Base-by-base conservation (phyloP, 2,113 vertebrate genomes). In the Saccopteryx bilineata region DNA sequence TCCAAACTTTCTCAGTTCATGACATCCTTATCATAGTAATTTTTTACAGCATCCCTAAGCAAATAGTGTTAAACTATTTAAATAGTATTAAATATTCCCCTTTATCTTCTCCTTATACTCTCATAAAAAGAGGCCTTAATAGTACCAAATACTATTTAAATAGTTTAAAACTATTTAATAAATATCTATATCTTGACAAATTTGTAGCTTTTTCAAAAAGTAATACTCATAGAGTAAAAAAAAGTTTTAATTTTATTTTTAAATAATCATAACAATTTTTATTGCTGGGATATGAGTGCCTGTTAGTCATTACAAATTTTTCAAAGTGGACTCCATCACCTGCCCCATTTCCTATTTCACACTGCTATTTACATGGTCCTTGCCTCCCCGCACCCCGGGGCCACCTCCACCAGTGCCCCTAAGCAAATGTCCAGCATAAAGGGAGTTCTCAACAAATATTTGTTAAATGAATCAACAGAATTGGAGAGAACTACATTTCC, bases 221-320 rank as follows among this genome's bases (percentile, higher is more conserved):
- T 46, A 65, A 54, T 48, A 68, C 0, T 28, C 15, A 11, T 31
- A 86, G 46, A 33, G 19, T 81, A 46, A 81, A 86, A 89, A 28
- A 90, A 93, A 89, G 26, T 76, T 56, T 83, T 75, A 80, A 68
- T 68, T 90, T 92, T 7, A 89, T 80, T 78, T 54, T 61, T 68
- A 80, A 81, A 54, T 83, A 84, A 85, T 56, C 26, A 61, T 75
- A 68, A 68, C 60, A 90, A 54, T 23, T 56, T 85, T 46, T 85
- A 68, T 18, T 76, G 60, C 33, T 56, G n/a, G 71, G 26, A 28
- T 48, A 9, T 48, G 12, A 15, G 6, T 87, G 1, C 60, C 46
- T 56, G 1, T 68, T 75, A 54, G 4, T 69, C 15, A 76, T 54
- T 18, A 61, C 17, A 76, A 9, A 46, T 74, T 78, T 87, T 65